Percentiles rank a stretch among this genome's conserved stretches.
Conservation (phyloP, 1,140 invertebrate genomes). For the Drosophila novamexicana region DNA sequence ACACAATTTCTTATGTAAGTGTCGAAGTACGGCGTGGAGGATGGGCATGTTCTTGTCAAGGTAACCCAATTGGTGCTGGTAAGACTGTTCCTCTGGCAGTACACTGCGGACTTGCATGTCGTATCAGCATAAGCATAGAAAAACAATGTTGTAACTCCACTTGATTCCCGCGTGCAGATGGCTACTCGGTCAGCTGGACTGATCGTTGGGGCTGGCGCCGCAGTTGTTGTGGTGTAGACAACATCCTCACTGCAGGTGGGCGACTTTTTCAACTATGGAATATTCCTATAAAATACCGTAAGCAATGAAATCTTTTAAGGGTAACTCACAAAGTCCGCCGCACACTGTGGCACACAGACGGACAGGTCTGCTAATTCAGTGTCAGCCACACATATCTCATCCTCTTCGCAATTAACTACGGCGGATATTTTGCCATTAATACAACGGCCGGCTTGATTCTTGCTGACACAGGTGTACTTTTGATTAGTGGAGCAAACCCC, state of each 20-base stretch:
- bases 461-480: conserved; percentile 60
- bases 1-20: conserved; percentile 4
- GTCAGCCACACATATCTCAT: conserved; percentile 43
- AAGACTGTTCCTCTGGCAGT: conserved; percentile 21
- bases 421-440: conserved; percentile 5
- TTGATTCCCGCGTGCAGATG: conserved; percentile 16
- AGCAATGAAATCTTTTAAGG: background rate
- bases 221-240: conserved; percentile 26
- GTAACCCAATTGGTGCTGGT: background rate
- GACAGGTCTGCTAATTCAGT: background rate
- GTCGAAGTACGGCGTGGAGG: conserved; percentile 20
- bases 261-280: background rate
- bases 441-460: conserved; percentile 52
- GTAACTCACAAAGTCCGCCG: conserved; percentile 40
- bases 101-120: conserved; percentile 24
- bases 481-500: conserved; percentile 6
- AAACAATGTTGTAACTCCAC: conserved; percentile 5
- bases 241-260: conserved; percentile 42
- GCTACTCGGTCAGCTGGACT: background rate
- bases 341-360: conserved; percentile 58
- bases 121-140: conserved; percentile 37
- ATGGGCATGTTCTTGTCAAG: conserved; percentile 12
- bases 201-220: conserved; percentile 45
- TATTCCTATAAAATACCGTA: background rate
- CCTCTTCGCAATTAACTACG: conserved; percentile 8